phyloP scores from a whole-genome alignment of 2,797 vertebrate genomes.

The Hippocampus kuda region DNA sequence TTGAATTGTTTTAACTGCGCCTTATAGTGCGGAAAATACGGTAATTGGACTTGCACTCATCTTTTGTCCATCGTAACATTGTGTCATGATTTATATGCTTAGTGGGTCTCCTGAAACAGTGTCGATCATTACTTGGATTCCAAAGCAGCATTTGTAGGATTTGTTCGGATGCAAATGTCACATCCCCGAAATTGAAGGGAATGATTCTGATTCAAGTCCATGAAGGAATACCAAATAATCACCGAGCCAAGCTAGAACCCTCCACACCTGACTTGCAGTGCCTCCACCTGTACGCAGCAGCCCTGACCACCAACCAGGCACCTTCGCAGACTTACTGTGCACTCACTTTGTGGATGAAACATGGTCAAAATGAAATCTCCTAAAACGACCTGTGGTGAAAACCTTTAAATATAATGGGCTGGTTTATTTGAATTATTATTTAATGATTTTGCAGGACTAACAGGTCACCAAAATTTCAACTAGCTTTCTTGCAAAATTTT shows the following conservation, averaged over 20 bases:
- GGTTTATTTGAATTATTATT: no score
- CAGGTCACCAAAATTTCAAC: not conserved
- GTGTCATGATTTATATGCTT: not conserved
- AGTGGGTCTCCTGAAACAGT: slow-evolving; percentile 5
- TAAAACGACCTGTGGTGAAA: no score
- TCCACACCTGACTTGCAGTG: slow-evolving; percentile 5
- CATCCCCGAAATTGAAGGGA: not conserved
- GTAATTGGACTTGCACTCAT: not conserved
- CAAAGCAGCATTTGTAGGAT: not conserved
- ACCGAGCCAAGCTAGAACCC: slow-evolving; percentile 16
- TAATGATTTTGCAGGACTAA: no score
- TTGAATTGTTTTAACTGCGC: no score
- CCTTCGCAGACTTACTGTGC: not conserved
- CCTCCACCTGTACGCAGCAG: not conserved
- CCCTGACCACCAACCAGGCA: slow-evolving; percentile 10
- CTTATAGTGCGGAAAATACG: no score
- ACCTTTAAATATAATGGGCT: no score
- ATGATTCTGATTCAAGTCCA: not conserved
- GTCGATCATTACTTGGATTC: slow-evolving; percentile 30
- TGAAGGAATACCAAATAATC: slow-evolving; percentile 20
- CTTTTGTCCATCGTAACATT: not conserved
- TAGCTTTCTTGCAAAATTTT: not conserved
- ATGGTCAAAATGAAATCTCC: no score
- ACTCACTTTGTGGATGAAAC: no score
- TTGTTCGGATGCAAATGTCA: not conserved